phyloP scores from a whole-genome alignment of 2,888 invertebrate genomes.

The Amorpha juglandis region DNA sequence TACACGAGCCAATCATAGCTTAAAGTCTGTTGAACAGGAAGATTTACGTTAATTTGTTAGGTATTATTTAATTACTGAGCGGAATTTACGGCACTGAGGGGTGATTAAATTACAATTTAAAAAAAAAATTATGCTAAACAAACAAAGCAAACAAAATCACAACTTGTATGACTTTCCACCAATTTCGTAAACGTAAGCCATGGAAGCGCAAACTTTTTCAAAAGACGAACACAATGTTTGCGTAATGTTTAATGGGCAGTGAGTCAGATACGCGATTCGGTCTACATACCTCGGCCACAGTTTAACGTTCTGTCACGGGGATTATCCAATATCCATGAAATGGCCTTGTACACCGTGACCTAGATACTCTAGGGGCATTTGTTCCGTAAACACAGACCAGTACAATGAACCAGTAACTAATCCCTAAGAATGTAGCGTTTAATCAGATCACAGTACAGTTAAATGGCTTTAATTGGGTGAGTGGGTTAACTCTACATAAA shows the following conservation, averaged over 20 bases:
- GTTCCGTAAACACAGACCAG: constrained; percentile 57
- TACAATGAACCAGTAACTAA: constrained; percentile 35
- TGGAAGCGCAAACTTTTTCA: constrained; percentile 25
- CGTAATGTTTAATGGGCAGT: constrained; percentile 51
- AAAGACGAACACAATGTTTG: constrained; percentile 44
- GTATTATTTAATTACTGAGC: too few species aligned
- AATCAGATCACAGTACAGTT: constrained; percentile 16
- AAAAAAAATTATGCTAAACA: background rate
- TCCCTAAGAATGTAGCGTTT: constrained; percentile 29
- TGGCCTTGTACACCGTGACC: constrained; percentile 58
- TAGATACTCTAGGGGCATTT: constrained; percentile 60
- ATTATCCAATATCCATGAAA: constrained; percentile 56
- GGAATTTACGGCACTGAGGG: too few species aligned
- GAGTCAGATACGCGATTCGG: constrained; percentile 49
- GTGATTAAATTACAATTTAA: too few species aligned
- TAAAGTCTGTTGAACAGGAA: constrained; percentile 8
- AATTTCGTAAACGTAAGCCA: constrained; percentile 16
- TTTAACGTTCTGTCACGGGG: constrained; percentile 55
- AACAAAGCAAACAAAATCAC: constrained; percentile 4
- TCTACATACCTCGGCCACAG: constrained; percentile 55
- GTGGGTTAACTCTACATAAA: background rate
- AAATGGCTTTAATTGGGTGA: constrained; percentile 17
- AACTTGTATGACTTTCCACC: constrained; percentile 8
- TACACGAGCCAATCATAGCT: background rate
- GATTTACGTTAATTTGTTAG: background rate